Base-by-base conservation (phyloP, 2,797 vertebrate genomes). In the Salarias fasciatus region DNA sequence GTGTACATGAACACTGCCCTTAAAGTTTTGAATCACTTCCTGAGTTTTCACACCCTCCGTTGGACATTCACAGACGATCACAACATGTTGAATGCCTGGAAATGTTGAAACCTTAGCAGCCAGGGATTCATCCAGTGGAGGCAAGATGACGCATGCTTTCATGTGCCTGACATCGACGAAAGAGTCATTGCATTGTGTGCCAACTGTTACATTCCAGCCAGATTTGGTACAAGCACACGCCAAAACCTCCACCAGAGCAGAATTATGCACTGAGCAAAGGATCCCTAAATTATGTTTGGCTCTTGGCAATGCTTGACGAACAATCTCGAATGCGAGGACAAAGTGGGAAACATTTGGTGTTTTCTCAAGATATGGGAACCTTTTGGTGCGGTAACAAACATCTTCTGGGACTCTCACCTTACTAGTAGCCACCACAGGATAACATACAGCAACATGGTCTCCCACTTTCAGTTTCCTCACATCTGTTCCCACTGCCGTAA, bases 301-400 rank as follows among this genome's bases (percentile, higher is more conserved):
- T 62, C 55, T 87, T 12, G 91, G 89, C 65, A 95, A 86, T 12
- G 54, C 69, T 61, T 65, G 75, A 38, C 73, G 82, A 14, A 95
- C 56, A 66, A 95, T 92, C 75, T 94, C 90, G 95, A 94, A 95
- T 5, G 94, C 92, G 18, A 95, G 54, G 33, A 93, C 82, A 63
- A 95, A 92, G 59, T 91, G 94, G 5, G 95, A 96, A 46, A 95
- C 36, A 67, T 94, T 96, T 1, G 94, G 94, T 12, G 85, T 76
- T 8, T 84, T 89, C 53, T 85, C 82, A 47, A 97, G 79, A 50
- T 91, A 89, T 3, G 88, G 77, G 58, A 93, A 81, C 41, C n/a
- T 88, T 55, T 88, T 94, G 12, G 87, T 87, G 48, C 69, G 92
- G 74, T 93, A 94, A 78, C 94, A 96, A n/a, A 86, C 84, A 13